phyloP scores from a whole-genome alignment of 2,797 vertebrate species.

The Periparus ater region DNA sequence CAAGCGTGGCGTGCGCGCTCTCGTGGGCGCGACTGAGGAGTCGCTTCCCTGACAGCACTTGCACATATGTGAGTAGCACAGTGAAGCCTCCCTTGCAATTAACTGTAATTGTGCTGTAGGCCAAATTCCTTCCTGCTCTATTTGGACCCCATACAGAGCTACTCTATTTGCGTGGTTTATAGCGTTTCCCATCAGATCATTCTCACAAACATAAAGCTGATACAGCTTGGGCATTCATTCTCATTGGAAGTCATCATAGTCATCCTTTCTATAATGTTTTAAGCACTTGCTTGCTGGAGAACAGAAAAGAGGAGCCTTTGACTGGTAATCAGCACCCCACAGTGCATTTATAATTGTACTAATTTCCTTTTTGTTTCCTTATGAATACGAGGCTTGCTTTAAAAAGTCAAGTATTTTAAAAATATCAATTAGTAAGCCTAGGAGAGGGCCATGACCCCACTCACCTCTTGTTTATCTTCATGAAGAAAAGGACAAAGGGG shows the following conservation, averaged over 20 bases:
- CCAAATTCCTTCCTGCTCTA: constrained; percentile 58
- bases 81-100: constrained; percentile 41
- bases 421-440: constrained; percentile 4
- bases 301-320: constrained; percentile 35
- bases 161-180: constrained; percentile 26
- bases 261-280: constrained; percentile 40
- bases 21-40: background rate
- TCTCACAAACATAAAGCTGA: constrained; percentile 46
- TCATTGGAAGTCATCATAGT: constrained; percentile 47
- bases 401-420: constrained; percentile 54
- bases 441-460: constrained; percentile 15
- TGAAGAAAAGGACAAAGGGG: background rate
- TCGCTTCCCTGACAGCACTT: background rate
- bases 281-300: constrained; percentile 45
- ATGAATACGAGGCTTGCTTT: constrained; percentile 36
- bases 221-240: constrained; percentile 35
- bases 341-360: constrained; percentile 33
- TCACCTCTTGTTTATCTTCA: constrained; percentile 11
- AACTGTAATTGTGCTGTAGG: constrained; percentile 55
- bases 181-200: constrained; percentile 49
- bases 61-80: constrained; percentile 34
- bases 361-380: constrained; percentile 62
- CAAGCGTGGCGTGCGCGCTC: rapidly evolving
- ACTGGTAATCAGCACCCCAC: constrained; percentile 62
- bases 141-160: constrained; percentile 55